Evolutionary conservation across 2,797 vertebrate species (phyloP), one percentile per base, ranked within the genome.

Genomic region (Phoeniculus purpureus): DNA sequence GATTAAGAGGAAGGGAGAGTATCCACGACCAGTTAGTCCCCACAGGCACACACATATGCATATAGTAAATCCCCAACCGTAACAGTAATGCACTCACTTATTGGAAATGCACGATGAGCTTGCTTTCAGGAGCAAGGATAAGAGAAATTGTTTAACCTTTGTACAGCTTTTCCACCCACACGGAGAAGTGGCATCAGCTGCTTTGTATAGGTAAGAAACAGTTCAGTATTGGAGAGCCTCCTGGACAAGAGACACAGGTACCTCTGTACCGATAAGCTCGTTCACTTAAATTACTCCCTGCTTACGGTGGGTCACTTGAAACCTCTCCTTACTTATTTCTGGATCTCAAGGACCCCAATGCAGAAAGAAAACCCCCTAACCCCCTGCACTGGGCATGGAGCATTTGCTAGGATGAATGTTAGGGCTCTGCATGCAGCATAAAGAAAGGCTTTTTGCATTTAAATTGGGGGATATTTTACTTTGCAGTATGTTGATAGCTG

Each of bases 91-190:
- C 61, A 52, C 72, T 84, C 82, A 22, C 90, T 95, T 96, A 90
- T 94, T 92, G 91, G 84, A 94, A 96, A 82, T 68, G 93, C 66
- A 95, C 91, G 64, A 71, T 3, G 22, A 95, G 45, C 79, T 94
- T 82, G 81, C 72, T 93, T 92, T 82, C 55, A 26, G 54, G 87
- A 89, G 65, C 82, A 95, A 96, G 81, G 90, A 94, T 87, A 94
- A 94, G 95, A 91, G 66, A 95, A 93, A 78, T 90, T 50, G 54
- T 87, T 94, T 94, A 91, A 95, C 95, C 91, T 95, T 96, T 95
- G 94, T 84, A 92, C 90, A 94, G 77, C 67, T 47, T 95, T 93
- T 91, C 87, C 91, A 86, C 87, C 87, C 92, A 85, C 95, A 61
- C 89, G 66, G 77, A 47, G 43, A 80, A 89, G 74, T 95, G 92